Percentiles rank a stretch among this genome's conserved stretches.
phyloP scores from a whole-genome alignment of 1,140 invertebrate genomes.

The Anoplophora glabripennis region DNA sequence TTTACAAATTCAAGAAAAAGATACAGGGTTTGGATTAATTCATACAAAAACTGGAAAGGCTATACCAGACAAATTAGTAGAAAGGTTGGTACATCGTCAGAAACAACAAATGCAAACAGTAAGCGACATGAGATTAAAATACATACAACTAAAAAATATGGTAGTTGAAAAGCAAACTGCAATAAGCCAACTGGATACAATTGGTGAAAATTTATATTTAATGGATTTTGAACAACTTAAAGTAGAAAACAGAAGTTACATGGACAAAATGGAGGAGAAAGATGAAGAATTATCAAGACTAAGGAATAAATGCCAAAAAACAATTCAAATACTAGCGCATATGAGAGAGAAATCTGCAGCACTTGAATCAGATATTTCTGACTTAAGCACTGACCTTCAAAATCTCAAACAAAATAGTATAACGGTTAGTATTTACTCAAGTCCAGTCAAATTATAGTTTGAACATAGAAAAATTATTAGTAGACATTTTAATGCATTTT shows the following conservation, averaged over 20 bases:
- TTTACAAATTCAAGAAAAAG: constrained; percentile 29
- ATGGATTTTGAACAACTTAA: constrained; percentile 44
- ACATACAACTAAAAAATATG: constrained; percentile 29
- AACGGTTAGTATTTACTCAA: neutral
- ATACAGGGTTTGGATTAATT: constrained; percentile 36
- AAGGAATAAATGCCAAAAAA: constrained; percentile 33
- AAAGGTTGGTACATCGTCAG: constrained; percentile 29
- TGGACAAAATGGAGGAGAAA: constrained; percentile 46
- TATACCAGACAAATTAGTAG: constrained; percentile 38
- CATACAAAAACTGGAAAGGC: constrained; percentile 39
- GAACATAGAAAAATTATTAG: too few species aligned
- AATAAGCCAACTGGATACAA: constrained; percentile 18
- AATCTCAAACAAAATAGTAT: neutral
- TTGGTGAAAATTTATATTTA: constrained; percentile 31
- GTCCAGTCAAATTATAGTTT: too few species aligned
- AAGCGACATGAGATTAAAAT: constrained; percentile 28
- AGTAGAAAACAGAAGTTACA: constrained; percentile 43
- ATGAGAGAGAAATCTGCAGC: constrained; percentile 41
- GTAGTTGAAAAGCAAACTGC: constrained; percentile 26
- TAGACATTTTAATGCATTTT: too few species aligned
- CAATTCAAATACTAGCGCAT: constrained; percentile 43
- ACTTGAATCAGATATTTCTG: constrained; percentile 18
- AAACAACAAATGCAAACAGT: constrained; percentile 26
- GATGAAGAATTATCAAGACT: constrained; percentile 41
- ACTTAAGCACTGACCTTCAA: constrained; percentile 8